phyloP scores from a whole-genome alignment of 2,797 vertebrate species.

The Eulemur albifrons region DNA sequence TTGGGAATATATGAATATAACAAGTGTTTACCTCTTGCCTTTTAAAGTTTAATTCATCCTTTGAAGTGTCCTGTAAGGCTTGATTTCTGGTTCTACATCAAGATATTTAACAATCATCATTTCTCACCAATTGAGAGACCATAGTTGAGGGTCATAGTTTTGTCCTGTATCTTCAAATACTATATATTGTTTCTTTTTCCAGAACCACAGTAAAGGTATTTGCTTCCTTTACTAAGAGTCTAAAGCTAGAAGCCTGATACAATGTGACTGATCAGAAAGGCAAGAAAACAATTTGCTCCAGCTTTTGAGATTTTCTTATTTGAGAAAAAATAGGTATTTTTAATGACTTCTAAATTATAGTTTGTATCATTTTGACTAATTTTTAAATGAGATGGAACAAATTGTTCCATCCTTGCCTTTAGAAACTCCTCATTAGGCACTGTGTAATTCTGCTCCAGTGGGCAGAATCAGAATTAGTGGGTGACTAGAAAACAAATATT shows the following conservation, averaged over 20 bases:
- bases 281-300: neutral
- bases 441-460: neutral
- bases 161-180: constrained; percentile 24
- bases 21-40: constrained; percentile 49
- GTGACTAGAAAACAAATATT: neutral
- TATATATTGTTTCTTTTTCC: neutral
- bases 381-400: constrained; percentile 33
- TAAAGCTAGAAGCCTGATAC: neutral
- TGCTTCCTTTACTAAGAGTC: neutral
- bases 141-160: neutral
- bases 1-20: constrained; percentile 40
- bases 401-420: neutral
- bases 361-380: neutral
- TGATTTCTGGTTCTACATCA: constrained; percentile 43
- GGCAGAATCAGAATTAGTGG: neutral
- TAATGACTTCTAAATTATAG: neutral
- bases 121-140: neutral
- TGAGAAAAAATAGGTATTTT: neutral
- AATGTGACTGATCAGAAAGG: neutral
- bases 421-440: neutral
- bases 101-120: neutral
- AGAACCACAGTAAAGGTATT: constrained; percentile 30
- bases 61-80: constrained; percentile 30
- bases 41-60: constrained; percentile 47
- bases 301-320: neutral